phyloP scores from a whole-genome alignment of 1,140 invertebrate species.

The Globodera ellingtonae region DNA sequence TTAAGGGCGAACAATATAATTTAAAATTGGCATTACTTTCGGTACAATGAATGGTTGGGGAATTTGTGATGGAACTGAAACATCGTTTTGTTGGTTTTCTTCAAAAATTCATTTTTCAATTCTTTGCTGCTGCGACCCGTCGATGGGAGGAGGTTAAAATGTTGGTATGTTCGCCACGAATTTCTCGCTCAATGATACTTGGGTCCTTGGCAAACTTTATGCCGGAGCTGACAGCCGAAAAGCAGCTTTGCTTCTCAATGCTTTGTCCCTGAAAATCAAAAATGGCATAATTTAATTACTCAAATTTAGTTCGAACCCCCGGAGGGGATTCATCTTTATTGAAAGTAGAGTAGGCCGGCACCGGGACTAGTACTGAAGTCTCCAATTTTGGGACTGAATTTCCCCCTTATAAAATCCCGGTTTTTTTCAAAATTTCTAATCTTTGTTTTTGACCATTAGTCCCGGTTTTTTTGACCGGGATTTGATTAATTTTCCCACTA shows the following conservation, averaged over 20 bases:
- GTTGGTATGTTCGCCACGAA: slow-evolving; percentile 23
- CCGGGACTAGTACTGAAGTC: too few relatives aligned
- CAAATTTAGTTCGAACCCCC: background rate
- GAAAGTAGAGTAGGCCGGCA: too few relatives aligned
- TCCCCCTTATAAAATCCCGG: too few relatives aligned
- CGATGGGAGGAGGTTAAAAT: background rate
- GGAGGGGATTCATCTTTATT: background rate
- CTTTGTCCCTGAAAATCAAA: slow-evolving; percentile 40
- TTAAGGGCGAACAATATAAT: too few relatives aligned
- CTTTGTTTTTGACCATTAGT: too few relatives aligned
- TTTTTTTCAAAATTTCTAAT: too few relatives aligned
- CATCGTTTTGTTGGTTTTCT: background rate
- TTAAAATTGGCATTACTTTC: too few relatives aligned
- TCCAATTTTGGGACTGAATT: too few relatives aligned
- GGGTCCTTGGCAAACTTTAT: slow-evolving; percentile 54
- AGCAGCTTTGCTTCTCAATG: slow-evolving; percentile 44
- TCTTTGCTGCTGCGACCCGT: background rate
- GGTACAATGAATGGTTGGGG: too few relatives aligned
- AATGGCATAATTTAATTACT: background rate
- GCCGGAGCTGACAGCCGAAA: slow-evolving; percentile 39
- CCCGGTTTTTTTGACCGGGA: too few relatives aligned
- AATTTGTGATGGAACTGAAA: too few relatives aligned
- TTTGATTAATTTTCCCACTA: too few relatives aligned
- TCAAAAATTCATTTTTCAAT: background rate
- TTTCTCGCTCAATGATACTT: slow-evolving; percentile 39